These are phyloP conservation scores for Apantesis nais DNA, from an alignment of 2,888 invertebrate species.

Conservation along the genomic window DNA sequence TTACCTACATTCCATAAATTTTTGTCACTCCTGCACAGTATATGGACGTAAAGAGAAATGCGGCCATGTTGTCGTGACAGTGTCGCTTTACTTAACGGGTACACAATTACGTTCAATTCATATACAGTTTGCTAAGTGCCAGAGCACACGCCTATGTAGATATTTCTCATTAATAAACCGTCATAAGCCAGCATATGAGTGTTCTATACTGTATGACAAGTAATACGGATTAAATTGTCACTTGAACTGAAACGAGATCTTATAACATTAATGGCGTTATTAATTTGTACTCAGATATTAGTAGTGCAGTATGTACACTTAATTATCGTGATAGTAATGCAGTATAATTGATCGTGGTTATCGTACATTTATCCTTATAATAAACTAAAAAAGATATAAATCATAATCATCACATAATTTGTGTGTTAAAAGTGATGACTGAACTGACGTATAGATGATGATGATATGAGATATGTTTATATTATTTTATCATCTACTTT, in stretches of 20 bases:
- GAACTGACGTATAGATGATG: background rate
- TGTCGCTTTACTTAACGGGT: background rate
- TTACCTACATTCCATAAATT: background rate
- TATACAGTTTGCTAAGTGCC: slow-evolving; percentile 11
- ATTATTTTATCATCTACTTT: background rate
- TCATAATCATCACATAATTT: too few relatives aligned
- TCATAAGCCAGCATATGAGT: slow-evolving; percentile 13
- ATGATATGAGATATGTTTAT: background rate
- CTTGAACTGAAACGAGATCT: background rate
- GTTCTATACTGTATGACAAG: slow-evolving; percentile 19
- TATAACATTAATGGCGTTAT: background rate
- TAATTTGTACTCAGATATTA: background rate
- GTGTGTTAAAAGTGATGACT: background rate
- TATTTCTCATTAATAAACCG: slow-evolving; percentile 18
- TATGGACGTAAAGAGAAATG: background rate
- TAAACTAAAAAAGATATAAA: too few relatives aligned
- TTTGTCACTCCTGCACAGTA: background rate
- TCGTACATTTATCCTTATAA: too few relatives aligned
- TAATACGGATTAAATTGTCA: background rate
- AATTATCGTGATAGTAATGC: too few relatives aligned
- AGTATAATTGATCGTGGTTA: too few relatives aligned
- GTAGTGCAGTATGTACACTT: too few relatives aligned
- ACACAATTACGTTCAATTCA: slow-evolving; percentile 10
- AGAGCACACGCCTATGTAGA: slow-evolving; percentile 18
- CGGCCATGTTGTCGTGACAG: background rate